Conservation (phyloP, 1,140 invertebrate species). For the Branchinecta lynchi region DNA sequence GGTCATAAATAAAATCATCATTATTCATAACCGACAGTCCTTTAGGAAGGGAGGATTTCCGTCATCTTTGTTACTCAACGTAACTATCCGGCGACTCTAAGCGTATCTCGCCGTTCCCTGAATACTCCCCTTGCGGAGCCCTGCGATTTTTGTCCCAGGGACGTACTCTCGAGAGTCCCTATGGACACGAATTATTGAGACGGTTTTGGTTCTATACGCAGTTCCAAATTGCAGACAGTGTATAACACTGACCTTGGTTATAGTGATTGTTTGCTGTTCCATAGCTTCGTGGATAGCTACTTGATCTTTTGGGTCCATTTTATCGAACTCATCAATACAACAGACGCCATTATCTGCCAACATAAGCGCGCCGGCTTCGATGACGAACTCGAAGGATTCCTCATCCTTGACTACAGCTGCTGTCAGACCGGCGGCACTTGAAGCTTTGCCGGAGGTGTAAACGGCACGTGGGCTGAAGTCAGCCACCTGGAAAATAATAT, state of each 20-base stretch:
- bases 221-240: background rate
- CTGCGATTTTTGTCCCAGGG: conserved; percentile 14
- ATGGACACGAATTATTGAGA: background rate
- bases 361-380: conserved; percentile 96
- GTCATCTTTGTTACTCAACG: too few relatives aligned
- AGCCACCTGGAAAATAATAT: conserved; percentile 43
- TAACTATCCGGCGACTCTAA: too few relatives aligned
- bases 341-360: conserved; percentile 94
- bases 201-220: background rate
- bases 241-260: conserved; percentile 60
- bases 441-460: conserved; percentile 92
- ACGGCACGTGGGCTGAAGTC: conserved; percentile 84
- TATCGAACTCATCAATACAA: conserved; percentile 99
- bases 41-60: too few relatives aligned
- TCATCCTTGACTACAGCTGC: conserved; percentile 97
- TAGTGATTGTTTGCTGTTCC: conserved; percentile 99
- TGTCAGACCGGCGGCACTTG: conserved; percentile 92
- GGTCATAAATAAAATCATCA: too few relatives aligned
- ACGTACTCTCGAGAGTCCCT: conserved; percentile 17
- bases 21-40: too few relatives aligned
- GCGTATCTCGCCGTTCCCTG: too few relatives aligned
- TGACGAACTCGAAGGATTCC: conserved; percentile 87
- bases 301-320: conserved; percentile 91
- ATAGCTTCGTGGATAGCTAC: conserved; percentile 99
- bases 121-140: too few relatives aligned